Evolutionary conservation across 2,888 invertebrate genomes (phyloP).

Genomic region (Torymus aiolomorphi): DNA sequence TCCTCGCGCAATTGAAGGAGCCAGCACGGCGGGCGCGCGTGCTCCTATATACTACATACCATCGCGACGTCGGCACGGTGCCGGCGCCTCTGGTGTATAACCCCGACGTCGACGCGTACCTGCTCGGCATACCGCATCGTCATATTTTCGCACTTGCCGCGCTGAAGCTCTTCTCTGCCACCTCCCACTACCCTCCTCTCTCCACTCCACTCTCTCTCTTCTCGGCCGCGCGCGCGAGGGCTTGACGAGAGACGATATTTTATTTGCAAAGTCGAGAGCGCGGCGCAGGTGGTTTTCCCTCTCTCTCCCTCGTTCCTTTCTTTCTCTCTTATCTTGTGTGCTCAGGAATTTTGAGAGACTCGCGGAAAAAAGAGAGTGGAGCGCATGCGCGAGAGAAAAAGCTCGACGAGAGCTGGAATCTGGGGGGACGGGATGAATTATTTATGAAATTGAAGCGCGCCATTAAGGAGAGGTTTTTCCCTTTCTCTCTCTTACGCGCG

Average conservation of each 20-base stretch:
- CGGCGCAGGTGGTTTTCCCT: slow-evolving; percentile 50
- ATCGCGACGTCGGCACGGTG: no score
- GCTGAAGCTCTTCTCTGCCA: not conserved
- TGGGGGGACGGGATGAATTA: no score
- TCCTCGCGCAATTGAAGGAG: no score
- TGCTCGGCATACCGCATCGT: slow-evolving; percentile 45
- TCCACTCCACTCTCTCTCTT: not conserved
- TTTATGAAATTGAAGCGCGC: no score
- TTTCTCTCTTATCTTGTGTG: slow-evolving; percentile 67
- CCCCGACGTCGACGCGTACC: slow-evolving; percentile 23
- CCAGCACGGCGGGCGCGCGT: no score
- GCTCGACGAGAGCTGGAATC: not conserved
- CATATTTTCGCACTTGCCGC: slow-evolving; percentile 41
- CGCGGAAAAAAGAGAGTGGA: not conserved
- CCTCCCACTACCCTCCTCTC: not conserved
- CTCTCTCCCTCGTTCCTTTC: not conserved
- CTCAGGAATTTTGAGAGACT: slow-evolving; percentile 65
- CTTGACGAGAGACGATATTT: slow-evolving; percentile 64
- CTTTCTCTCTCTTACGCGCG: no score
- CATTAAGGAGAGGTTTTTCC: no score
- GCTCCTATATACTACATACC: no score
- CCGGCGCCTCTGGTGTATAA: no score
- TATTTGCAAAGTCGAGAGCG: slow-evolving; percentile 66
- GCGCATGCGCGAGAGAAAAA: slow-evolving; percentile 1
- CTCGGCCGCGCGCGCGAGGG: slow-evolving; percentile 42